phyloP scores from a whole-genome alignment of 2,797 vertebrate species.

The Ctenopoma kingsleyae region DNA sequence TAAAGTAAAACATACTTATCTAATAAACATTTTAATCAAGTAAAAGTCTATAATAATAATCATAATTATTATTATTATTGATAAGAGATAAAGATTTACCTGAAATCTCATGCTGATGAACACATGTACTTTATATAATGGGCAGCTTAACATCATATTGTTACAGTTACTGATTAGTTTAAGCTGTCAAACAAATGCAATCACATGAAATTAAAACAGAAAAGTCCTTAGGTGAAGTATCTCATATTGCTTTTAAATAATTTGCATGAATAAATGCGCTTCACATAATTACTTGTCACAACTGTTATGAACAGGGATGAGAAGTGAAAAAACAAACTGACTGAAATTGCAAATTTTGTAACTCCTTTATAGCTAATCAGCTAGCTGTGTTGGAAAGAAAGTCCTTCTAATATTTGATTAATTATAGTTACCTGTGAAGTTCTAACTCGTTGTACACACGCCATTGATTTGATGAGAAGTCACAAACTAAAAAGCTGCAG shows the following conservation, averaged over 20 bases:
- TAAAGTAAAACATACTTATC: no score
- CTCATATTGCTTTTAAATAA: not conserved
- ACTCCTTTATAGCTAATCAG: not conserved
- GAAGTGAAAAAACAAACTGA: not conserved
- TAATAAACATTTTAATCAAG: no score
- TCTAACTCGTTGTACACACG: constrained; percentile 68
- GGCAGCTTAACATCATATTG: no score
- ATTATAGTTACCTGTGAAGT: constrained; percentile 71
- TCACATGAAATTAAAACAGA: not conserved
- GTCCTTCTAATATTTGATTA: not conserved
- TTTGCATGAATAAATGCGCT: not conserved
- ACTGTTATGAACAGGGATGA: not conserved
- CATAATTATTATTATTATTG: no score
- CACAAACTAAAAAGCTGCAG: not conserved
- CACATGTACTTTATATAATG: no score
- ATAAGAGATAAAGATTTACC: no score
- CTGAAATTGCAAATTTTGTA: not conserved
- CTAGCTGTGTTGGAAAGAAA: not conserved
- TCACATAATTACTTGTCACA: no score
- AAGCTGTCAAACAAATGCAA: not conserved
- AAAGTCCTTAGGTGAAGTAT: not conserved
- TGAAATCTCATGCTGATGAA: no score
- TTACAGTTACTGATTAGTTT: no score
- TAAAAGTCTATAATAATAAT: no score
- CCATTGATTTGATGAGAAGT: constrained; percentile 61